Evolutionary conservation across 1,140 invertebrate genomes (phyloP), one percentile per base, ranked within the genome.

Genomic region (Temnothorax curvispinosus): DNA sequence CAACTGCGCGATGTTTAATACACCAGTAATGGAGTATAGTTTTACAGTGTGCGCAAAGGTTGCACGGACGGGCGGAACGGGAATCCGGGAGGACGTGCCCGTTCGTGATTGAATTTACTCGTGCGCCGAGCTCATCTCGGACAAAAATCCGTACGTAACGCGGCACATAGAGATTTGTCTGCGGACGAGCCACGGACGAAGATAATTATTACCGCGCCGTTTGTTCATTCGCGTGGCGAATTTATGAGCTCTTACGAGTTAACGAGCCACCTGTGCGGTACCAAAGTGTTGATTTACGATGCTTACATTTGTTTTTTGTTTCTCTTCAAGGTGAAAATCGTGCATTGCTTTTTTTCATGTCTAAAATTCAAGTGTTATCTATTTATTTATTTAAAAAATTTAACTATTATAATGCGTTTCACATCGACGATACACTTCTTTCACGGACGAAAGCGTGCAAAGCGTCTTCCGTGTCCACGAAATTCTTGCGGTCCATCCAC

Each of bases 1-100:
- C 65, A 82, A 56, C 88, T 82, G 76, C 71, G 80, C 88, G 78
- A 78, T 86, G 88, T 89, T 91, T 91, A 91, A 91, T 90, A 90
- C 67, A 74, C 71, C 85, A 86, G 89, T 90, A 90, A 90, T 89
- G 88, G 85, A 89, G 89, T 76, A 78, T 87, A 81, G 69, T 89
- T 90, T 87, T 41, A 50, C 69, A 27, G n/a, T 56, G 56, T 71
- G 58, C 71, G 67, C 27, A 3, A 47, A 80, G 74, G 74, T 76
- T 41, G n/a, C 56, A 27, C 27, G 21, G 64, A 67, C 54, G 6
- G 1, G 1, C 11, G 9, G 11, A 15, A 60, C 11, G 41, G 27
- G 65, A 71, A 81, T 81, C 78, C 47, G 60, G 21, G n/a, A 60
- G 38, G 38, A 38, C 18, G 58, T 56, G 50, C 47, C 38, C 50